Base-by-base conservation (phyloP, 2,113 vertebrate genomes). In the Tenrec ecaudatus region DNA sequence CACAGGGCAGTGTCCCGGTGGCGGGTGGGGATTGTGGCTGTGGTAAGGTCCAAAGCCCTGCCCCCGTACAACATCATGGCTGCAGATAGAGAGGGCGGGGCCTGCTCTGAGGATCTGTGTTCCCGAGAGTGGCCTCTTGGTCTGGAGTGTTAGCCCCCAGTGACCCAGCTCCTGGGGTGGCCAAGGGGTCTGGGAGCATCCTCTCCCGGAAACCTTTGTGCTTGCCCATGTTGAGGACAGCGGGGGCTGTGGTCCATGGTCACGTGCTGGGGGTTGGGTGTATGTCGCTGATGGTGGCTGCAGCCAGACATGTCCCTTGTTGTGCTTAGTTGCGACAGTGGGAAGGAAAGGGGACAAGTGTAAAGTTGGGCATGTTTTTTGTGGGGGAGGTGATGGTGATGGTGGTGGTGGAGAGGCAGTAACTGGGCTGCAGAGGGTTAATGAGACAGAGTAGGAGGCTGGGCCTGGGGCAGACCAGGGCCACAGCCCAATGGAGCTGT, bases 11-110 rank as follows among this genome's bases (percentile, higher is more conserved):
- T 53, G 23, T 19, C 66, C 40, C 19, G 3, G 27, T 43, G 82
- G 27, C 57, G 4, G 17, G 60, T 82, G 53, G 71, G 92, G 96
- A 92, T 91, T 92, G 89, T 94, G 83, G 89, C 4, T 2, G 23
- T n/a, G 62, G 76, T 33, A 40, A 66, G 86, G 57, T 60, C 82
- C 14, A 8, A 2, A 82, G 29, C 40, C 25, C 73, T 36, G 0
- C 9, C n/a, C n/a, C 38, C 2, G 3, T 9, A 15, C 1, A 15
- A 71, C 25, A 22, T 0, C 29, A 9, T 69, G 40, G 86, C 22
- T 64, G 47, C 0, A 78, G 87, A 53, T 0, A 78, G 83, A 53
- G 47, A 53, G 66, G 6, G 53, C 62, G 33, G 2, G 47, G 64
- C 23, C 60, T 82, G 43, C 62, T 43, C 73, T 25, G 60, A 19